These are phyloP conservation scores for Aldrovandia affinis DNA, from an alignment of 2,797 vertebrate genomes.

Conservation along the genomic window DNA sequence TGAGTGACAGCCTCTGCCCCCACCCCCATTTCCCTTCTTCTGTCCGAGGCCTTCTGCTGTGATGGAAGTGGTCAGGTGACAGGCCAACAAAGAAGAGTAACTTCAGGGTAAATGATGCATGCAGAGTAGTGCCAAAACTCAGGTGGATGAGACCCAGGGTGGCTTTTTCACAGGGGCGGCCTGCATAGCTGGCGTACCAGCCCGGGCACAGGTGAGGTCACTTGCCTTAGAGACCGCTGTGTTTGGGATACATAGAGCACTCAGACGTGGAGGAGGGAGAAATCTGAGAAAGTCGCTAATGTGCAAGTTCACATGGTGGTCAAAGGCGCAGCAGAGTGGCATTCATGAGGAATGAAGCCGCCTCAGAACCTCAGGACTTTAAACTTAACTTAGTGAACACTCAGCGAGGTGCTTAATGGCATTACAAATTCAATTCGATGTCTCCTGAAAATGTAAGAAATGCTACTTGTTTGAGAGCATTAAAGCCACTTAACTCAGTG, in stretches of 20 bases:
- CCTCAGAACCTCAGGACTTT: not conserved
- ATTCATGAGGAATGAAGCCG: slow-evolving; percentile 25
- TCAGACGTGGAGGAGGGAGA: slow-evolving; percentile 23
- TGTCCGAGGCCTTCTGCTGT: slow-evolving; percentile 33
- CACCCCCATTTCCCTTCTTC: slow-evolving; percentile 20
- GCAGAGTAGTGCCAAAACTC: slow-evolving; percentile 41
- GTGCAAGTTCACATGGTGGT: slow-evolving; percentile 57
- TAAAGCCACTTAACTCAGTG: too few species aligned
- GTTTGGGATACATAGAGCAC: slow-evolving; percentile 3
- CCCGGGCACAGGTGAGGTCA: slow-evolving; percentile 53
- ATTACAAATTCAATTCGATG: too few species aligned
- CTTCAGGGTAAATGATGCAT: slow-evolving; percentile 74
- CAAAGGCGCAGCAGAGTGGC: slow-evolving; percentile 45
- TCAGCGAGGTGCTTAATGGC: not conserved
- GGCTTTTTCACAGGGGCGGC: slow-evolving; percentile 63
- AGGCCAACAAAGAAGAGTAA: slow-evolving; percentile 71
- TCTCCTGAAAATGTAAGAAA: too few species aligned
- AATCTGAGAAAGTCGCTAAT: slow-evolving; percentile 53
- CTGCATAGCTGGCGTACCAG: slow-evolving; percentile 68
- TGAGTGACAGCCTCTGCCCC: slow-evolving; percentile 10
- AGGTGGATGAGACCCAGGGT: slow-evolving; percentile 64
- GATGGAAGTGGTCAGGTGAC: slow-evolving; percentile 68
- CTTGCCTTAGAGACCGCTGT: slow-evolving; percentile 49
- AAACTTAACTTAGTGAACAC: not conserved
- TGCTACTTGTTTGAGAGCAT: too few species aligned